A percentile compares a stretch with the other conserved stretches of the same genome.
Conservation (phyloP, 2,797 vertebrate genomes). For the Chelmon rostratus region DNA sequence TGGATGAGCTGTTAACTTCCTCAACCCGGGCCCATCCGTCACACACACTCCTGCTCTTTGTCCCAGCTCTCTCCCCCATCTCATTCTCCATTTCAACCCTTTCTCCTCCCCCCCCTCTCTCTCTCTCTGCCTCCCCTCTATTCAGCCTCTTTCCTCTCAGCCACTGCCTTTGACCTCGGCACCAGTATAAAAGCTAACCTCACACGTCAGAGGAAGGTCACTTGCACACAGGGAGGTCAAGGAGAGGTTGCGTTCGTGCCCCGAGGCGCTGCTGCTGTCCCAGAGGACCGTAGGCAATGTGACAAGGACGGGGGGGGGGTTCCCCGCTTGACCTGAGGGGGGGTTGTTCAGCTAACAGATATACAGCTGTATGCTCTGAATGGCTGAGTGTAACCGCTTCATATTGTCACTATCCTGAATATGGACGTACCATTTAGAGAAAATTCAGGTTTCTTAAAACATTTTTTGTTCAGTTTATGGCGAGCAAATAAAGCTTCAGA, state of each 20-base stretch:
- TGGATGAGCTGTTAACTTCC: conserved; percentile 64
- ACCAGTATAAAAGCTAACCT: conserved; percentile 71
- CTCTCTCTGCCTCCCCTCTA: conserved; percentile 38
- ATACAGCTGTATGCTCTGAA: conserved; percentile 54
- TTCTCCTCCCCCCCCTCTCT: conserved; percentile 1
- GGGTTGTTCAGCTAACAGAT: conserved; percentile 46
- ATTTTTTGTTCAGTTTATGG: not conserved
- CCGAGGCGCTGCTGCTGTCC: conserved; percentile 58
- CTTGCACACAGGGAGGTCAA: conserved; percentile 73
- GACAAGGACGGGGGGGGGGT: conserved; percentile 59
- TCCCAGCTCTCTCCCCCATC: conserved; percentile 45
- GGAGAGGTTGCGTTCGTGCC: conserved; percentile 72
- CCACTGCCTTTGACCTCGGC: conserved; percentile 77
- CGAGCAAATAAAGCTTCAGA: conserved; percentile 10
- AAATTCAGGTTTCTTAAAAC: not conserved
- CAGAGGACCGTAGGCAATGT: conserved; percentile 66
- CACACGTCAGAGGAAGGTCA: conserved; percentile 77
- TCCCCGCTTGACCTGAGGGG: conserved; percentile 61
- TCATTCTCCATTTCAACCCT: conserved; percentile 17
- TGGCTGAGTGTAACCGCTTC: not conserved
- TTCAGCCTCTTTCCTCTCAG: conserved; percentile 66
- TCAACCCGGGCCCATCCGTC: conserved; percentile 45
- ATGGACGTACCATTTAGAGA: not conserved
- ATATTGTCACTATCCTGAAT: not conserved
- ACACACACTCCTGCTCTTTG: conserved; percentile 52